phyloP scores from a whole-genome alignment of 1,140 invertebrate genomes.

The Lepidurus packardi region DNA sequence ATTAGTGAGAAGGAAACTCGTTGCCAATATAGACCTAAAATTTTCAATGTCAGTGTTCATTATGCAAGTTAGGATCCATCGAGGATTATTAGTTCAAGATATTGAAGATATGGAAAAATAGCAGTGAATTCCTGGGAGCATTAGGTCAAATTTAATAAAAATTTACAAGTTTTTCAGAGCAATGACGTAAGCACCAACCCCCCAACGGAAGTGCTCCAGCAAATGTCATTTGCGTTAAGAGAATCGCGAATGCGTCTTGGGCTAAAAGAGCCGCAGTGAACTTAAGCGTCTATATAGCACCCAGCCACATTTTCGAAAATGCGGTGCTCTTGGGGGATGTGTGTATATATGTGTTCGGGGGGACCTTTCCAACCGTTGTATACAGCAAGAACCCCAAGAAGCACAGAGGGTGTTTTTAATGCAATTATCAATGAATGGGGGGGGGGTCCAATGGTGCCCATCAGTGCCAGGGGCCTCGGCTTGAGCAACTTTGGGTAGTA shows the following conservation, averaged over 20 bases:
- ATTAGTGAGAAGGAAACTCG: too few relatives aligned
- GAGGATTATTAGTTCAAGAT: too few relatives aligned
- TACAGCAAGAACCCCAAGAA: not conserved
- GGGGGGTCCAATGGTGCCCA: not conserved
- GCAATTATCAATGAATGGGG: not conserved
- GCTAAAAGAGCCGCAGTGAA: not conserved
- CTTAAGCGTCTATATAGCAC: not conserved
- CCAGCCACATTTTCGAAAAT: not conserved
- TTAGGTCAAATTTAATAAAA: too few relatives aligned
- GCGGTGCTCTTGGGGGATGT: not conserved
- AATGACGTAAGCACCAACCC: too few relatives aligned
- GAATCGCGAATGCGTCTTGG: not conserved
- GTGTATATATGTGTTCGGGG: too few relatives aligned
- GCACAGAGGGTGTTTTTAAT: not conserved
- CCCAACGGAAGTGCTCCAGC: not conserved
- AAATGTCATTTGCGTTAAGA: not conserved
- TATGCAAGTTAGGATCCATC: too few relatives aligned
- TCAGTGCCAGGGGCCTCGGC: not conserved
- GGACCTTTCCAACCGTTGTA: too few relatives aligned
- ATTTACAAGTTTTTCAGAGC: too few relatives aligned
- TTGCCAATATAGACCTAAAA: too few relatives aligned
- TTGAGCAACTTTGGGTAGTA: not conserved
- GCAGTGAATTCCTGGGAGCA: too few relatives aligned
- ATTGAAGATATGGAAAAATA: too few relatives aligned
- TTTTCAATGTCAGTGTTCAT: too few relatives aligned